Evolutionary conservation across 2,797 vertebrate species (phyloP), one percentile per base, ranked within the genome.

Genomic region (Pogonophryne albipinna): DNA sequence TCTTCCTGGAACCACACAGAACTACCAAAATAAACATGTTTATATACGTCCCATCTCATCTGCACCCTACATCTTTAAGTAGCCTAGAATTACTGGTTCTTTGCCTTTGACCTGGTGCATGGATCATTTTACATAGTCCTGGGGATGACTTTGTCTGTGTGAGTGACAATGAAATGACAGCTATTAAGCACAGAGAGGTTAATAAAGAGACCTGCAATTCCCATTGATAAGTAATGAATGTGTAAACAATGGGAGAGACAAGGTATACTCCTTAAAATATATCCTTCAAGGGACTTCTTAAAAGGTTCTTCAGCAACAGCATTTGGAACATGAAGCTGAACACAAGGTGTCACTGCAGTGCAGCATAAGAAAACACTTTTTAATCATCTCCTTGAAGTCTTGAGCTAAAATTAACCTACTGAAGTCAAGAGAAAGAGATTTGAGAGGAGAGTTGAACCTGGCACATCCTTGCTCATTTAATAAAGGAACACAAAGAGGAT

Each of bases 291-390:
- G 10, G 46, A 10, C 45, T 60, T 71, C 50, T 51, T 52, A 12
- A 12, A 58, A 69, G 23, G 47, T 61, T 80, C 12, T 20, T 20
- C 47, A 62, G 46, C 58, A 60, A 47, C 5, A 58, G 7, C 19
- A 10, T 46, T 19, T n/a, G 4, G 63, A 17, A 19, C 23, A 4
- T 11, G 52, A 16, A 4, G 9, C 12, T 80, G 59, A 74, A 74
- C 92, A 87, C 86, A 38, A 79, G 91, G 87, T 87, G 92, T 87
- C 91, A 76, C 88, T 84, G 70, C 58, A 73, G 79, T 31, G 56
- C 62, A 77, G 63, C 63, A 50, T 0, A 64, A 72, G 51, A 47
- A 44, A n/a, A 0, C 1, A 10, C 15, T 55, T 56, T 55, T 45
- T 11, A 69, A 17, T 10, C 1, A 9, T 7, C 7, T 51, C 45